These are phyloP conservation scores for Felis chaus DNA, from an alignment of 2,113 vertebrate species.

Conservation along the genomic window DNA sequence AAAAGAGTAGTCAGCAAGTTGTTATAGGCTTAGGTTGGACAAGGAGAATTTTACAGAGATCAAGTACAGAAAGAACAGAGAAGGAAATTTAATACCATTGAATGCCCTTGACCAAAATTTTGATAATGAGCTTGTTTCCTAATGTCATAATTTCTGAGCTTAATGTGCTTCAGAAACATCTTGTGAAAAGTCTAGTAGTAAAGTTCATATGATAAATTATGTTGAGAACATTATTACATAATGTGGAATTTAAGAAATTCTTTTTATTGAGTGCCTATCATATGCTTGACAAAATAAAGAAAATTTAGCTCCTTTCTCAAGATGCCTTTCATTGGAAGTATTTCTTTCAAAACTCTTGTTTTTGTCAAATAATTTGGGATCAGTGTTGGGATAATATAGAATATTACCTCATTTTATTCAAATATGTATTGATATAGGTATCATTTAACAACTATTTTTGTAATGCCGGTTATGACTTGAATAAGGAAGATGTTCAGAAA, in stretches of 20 bases:
- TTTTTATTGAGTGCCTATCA: neutral
- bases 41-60: slow-evolving; percentile 42
- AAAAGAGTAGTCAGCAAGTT: slow-evolving; percentile 31
- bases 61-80: slow-evolving; percentile 38
- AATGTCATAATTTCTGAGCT: slow-evolving; percentile 28
- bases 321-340: neutral
- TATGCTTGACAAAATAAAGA: slow-evolving; percentile 3
- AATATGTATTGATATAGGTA: neutral
- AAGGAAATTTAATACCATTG: slow-evolving; percentile 31
- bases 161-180: slow-evolving; percentile 24
- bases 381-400: neutral
- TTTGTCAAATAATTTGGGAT: slow-evolving; percentile 37
- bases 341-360: neutral
- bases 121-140: slow-evolving; percentile 53
- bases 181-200: neutral
- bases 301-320: neutral
- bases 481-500: neutral
- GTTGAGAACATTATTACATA: neutral
- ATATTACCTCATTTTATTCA: neutral
- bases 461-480: neutral
- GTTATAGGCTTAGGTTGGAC: neutral
- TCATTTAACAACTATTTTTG: slow-evolving; percentile 40
- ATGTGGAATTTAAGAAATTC: slow-evolving; percentile 2
- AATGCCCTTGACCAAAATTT: slow-evolving; percentile 32
- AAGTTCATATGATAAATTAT: slow-evolving; percentile 44